Evolutionary conservation across 2,888 invertebrate genomes (phyloP).

Genomic region (Deladenus siricidicola): DNA sequence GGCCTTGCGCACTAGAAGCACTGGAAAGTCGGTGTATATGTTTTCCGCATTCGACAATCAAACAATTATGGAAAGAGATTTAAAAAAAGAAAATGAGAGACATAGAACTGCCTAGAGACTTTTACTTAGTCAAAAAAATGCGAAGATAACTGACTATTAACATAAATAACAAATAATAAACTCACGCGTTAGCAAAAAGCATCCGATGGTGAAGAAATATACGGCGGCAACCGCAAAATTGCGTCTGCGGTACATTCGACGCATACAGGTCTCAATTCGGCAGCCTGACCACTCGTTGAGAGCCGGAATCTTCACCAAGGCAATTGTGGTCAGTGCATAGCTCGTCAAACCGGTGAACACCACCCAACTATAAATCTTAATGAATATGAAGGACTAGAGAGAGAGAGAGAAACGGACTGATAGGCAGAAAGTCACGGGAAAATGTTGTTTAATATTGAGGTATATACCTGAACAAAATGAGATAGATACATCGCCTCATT

Average conservation of each 20-base stretch:
- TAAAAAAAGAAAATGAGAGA: too few species aligned
- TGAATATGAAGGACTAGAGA: background rate
- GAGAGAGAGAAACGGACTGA: background rate
- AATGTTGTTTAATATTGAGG: too few species aligned
- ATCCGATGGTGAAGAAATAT: slow-evolving; percentile 11
- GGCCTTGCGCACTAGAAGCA: slow-evolving; percentile 9
- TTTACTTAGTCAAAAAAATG: too few species aligned
- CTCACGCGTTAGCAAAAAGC: slow-evolving; percentile 14
- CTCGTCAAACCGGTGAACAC: slow-evolving; percentile 38
- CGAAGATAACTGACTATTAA: too few species aligned
- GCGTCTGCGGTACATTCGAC: slow-evolving; percentile 33
- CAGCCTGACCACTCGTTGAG: slow-evolving; percentile 46
- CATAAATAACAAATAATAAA: too few species aligned
- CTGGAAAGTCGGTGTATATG: background rate
- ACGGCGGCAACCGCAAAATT: slow-evolving; percentile 11
- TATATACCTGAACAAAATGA: slow-evolving; percentile 40
- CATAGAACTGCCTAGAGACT: too few species aligned
- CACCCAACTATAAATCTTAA: slow-evolving; percentile 35
- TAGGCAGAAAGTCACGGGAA: too few species aligned
- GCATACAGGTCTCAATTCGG: slow-evolving; percentile 43
- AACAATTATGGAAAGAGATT: slow-evolving; percentile 39
- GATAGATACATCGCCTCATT: slow-evolving; percentile 43
- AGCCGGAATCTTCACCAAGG: slow-evolving; percentile 41
- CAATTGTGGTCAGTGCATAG: slow-evolving; percentile 37
- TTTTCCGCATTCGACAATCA: slow-evolving; percentile 37